phyloP scores from a whole-genome alignment of 1,140 invertebrate species.

The Notospermus geniculatus region DNA sequence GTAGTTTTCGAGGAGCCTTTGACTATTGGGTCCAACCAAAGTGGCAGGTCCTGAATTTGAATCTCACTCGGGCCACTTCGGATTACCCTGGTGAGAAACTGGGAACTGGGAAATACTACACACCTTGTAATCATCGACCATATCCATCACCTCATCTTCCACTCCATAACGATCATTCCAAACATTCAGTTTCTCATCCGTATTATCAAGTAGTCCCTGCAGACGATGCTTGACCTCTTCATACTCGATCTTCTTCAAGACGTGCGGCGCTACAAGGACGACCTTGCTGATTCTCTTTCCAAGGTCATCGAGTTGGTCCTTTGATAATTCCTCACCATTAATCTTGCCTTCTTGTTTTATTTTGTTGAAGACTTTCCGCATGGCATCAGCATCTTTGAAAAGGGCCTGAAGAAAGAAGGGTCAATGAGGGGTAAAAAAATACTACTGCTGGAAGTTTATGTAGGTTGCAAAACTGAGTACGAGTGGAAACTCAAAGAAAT shows the following conservation, averaged over 20 bases:
- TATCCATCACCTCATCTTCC: constrained; percentile 76
- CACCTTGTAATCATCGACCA: constrained; percentile 77
- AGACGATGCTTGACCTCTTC: constrained; percentile 41
- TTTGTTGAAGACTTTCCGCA: constrained; percentile 72
- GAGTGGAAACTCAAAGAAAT: no score
- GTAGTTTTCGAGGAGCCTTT: no score
- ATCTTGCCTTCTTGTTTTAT: constrained; percentile 42
- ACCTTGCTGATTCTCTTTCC: constrained; percentile 66
- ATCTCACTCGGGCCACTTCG: no score
- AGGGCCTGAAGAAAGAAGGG: constrained; percentile 62
- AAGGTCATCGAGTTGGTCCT: constrained; percentile 78
- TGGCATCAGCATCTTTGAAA: constrained; percentile 76
- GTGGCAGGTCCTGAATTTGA: no score
- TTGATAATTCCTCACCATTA: constrained; percentile 60
- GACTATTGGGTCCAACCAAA: no score
- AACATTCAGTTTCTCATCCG: constrained; percentile 81
- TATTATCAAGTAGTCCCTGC: constrained; percentile 80
- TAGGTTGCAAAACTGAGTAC: no score
- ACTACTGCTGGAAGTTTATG: no score
- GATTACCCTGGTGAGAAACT: no score
- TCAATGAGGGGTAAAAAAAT: not conserved
- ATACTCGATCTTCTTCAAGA: constrained; percentile 42
- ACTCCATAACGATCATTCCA: constrained; percentile 88
- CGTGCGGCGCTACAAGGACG: constrained; percentile 27
- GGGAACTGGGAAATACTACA: constrained; percentile 15